These are phyloP conservation scores for Hydra vulgaris DNA, from an alignment of 30 jellyfish, hydroid and myxozoan species.

Conservation along the genomic window DNA sequence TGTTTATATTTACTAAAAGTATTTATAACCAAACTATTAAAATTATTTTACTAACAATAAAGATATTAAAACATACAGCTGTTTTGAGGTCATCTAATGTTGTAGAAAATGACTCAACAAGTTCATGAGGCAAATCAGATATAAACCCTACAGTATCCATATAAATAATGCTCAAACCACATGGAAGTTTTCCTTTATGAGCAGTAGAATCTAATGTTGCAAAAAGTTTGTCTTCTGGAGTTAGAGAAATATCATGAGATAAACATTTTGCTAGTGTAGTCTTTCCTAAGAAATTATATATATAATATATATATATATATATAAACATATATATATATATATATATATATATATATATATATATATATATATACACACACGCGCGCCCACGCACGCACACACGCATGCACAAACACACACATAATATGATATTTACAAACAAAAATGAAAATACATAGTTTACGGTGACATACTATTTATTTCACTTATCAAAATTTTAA, in stretches of 20 bases:
- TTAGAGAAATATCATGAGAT: constrained; percentile 55
- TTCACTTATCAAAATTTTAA: no score
- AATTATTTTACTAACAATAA: no score
- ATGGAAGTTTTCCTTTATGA: constrained; percentile 88
- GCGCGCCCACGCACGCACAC: no score
- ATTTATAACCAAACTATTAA: no score
- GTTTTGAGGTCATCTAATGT: constrained; percentile 79
- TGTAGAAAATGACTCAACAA: constrained; percentile 86
- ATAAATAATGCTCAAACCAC: constrained; percentile 57
- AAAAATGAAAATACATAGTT: no score
- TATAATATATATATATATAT: background rate
- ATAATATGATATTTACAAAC: no score
- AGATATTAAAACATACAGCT: constrained; percentile 92
- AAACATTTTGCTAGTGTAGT: constrained; percentile 81
- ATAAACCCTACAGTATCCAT: constrained; percentile 95
- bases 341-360: background rate
- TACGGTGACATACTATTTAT: no score
- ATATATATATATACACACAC: background rate
- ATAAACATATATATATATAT: no score
- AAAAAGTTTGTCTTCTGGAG: constrained; percentile 86
- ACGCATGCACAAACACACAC: no score
- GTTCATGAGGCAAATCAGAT: constrained; percentile 93
- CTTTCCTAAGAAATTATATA: constrained; percentile 43
- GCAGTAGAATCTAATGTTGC: constrained; percentile 97
- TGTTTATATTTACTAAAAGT: no score